Evolutionary conservation across 2,797 vertebrate species (phyloP).

Genomic region (Tenualosa ilisha): DNA sequence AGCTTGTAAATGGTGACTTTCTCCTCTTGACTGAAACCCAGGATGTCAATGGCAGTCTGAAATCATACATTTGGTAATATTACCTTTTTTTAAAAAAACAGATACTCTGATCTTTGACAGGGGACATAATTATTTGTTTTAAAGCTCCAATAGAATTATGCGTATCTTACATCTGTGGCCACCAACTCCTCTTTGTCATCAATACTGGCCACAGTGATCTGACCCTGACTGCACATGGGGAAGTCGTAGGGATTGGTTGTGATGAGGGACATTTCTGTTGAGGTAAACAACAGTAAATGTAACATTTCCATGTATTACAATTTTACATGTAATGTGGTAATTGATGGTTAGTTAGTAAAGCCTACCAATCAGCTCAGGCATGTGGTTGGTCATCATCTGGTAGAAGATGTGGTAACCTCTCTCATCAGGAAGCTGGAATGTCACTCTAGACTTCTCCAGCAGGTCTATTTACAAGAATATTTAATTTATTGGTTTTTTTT

Average conservation of each 20-base stretch:
- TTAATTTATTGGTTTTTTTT: neutral
- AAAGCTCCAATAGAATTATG: neutral
- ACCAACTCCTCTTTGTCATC: constrained; percentile 13
- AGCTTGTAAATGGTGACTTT: constrained; percentile 82
- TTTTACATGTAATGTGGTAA: no score
- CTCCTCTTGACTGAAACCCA: constrained; percentile 82
- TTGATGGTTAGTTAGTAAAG: no score
- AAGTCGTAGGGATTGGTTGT: constrained; percentile 67
- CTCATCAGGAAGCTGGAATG: constrained; percentile 84
- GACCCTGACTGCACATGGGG: constrained; percentile 74
- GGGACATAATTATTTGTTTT: neutral
- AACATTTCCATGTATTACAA: no score
- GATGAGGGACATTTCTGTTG: constrained; percentile 74
- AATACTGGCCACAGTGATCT: constrained; percentile 17
- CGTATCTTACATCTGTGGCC: constrained; percentile 10
- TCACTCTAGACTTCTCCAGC: constrained; percentile 86
- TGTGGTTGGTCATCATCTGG: constrained; percentile 86
- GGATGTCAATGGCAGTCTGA: constrained; percentile 82
- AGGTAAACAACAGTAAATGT: constrained; percentile 49
- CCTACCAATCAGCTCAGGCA: constrained; percentile 76
- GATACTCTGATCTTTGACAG: no score
- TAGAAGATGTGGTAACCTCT: constrained; percentile 90
- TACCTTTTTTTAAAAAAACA: neutral
- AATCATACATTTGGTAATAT: constrained; percentile 18
- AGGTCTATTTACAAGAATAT: constrained; percentile 68